Evolutionary conservation across 2,888 invertebrate genomes (phyloP).

Genomic region (Cryptocephalus moraei): DNA sequence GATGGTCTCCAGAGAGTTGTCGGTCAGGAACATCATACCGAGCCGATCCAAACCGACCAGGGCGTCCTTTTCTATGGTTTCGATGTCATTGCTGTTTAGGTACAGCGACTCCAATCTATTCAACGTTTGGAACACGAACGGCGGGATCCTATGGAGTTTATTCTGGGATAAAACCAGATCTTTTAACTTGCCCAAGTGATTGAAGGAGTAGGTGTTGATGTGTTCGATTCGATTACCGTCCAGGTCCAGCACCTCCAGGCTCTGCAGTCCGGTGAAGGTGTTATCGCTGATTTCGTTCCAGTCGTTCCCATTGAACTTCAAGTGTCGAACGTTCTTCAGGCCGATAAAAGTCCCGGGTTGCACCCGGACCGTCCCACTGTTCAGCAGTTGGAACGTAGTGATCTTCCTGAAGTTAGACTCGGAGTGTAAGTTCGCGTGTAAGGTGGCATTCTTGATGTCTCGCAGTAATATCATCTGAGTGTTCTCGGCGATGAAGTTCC

Average conservation of each 20-base stretch:
- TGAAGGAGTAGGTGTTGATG: conserved; percentile 3
- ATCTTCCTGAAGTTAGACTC: too few species aligned
- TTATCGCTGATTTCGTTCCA: conserved; percentile 3
- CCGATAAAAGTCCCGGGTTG: conserved; percentile 4
- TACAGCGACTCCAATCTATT: conserved; percentile 1
- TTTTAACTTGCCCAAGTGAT: conserved; percentile 1
- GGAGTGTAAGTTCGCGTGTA: too few species aligned
- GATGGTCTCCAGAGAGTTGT: conserved; percentile 1
- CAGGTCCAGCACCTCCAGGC: conserved; percentile 1
- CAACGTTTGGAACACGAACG: conserved; percentile 1
- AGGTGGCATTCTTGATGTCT: background rate
- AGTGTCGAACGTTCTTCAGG: conserved; percentile 1
- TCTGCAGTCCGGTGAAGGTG: conserved; percentile 3
- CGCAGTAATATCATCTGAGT: conserved; percentile 5
- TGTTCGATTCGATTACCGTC: conserved; percentile 2
- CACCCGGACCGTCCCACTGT: conserved; percentile 1
- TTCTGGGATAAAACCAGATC: conserved; percentile 4
- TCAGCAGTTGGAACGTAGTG: background rate
- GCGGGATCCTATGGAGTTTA: conserved; percentile 1
- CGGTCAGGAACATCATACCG: conserved; percentile 1
- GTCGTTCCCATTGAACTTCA: conserved; percentile 4
- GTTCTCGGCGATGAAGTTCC: background rate
- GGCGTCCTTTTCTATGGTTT: conserved; percentile 1
- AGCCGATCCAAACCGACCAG: background rate
- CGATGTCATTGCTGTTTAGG: conserved; percentile 2